These are phyloP conservation scores for Acanthurus leucopareius DNA, from an alignment of 2,797 vertebrate species.

Conservation along the genomic window DNA sequence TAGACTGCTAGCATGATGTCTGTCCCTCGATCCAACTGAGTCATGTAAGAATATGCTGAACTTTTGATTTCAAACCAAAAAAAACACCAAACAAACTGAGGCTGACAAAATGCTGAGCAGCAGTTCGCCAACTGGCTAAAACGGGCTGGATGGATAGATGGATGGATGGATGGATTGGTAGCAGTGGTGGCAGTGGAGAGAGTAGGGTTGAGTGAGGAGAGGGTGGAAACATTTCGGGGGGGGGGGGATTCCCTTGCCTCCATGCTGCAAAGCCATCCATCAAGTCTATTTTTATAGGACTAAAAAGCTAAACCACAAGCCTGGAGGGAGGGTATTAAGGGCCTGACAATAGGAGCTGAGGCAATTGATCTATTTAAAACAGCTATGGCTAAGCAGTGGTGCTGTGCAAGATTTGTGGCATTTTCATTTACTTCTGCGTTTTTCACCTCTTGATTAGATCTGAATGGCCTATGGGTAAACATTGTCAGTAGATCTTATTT, in stretches of 20 bases:
- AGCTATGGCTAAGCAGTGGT: conserved; percentile 49
- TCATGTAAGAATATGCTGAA: conserved; percentile 24
- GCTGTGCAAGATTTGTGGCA: conserved; percentile 68
- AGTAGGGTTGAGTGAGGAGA: conserved; percentile 15
- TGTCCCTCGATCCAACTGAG: conserved; percentile 34
- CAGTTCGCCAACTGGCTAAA: conserved; percentile 55
- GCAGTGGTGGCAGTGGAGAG: conserved; percentile 6
- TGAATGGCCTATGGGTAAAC: conserved; percentile 69
- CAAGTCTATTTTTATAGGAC: conserved; percentile 77
- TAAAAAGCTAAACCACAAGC: conserved; percentile 76
- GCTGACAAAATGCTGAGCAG: conserved; percentile 57
- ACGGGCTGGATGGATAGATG: conserved; percentile 11
- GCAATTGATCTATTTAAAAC: conserved; percentile 80
- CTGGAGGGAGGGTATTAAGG: conserved; percentile 74
- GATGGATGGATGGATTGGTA: conserved; percentile 23
- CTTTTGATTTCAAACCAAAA: conserved; percentile 17
- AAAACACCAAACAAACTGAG: conserved; percentile 30
- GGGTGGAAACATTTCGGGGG: conserved; percentile 54
- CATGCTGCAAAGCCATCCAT: conserved; percentile 75
- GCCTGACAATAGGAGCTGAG: conserved; percentile 69
- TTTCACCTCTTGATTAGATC: conserved; percentile 75
- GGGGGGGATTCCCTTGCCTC: conserved; percentile 71
- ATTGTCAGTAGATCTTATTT: conserved; percentile 66
- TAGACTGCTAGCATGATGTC: conserved; percentile 15
- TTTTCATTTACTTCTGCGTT: conserved; percentile 75